Conservation (phyloP, 2,797 vertebrate species). For the Poecilia picta region DNA sequence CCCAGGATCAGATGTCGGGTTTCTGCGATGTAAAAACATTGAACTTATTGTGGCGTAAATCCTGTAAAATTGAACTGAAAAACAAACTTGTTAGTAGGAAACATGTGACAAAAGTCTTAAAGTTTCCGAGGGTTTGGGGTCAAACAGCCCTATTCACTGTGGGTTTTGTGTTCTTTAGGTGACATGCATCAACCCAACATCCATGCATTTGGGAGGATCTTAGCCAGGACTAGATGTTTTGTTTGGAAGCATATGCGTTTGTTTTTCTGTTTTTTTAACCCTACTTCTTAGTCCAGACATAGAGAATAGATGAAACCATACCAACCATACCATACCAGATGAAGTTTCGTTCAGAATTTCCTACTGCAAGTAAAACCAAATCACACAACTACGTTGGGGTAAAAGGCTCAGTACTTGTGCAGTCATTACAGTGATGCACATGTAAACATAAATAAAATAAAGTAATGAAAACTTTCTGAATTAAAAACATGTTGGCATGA, state of each 20-base stretch:
- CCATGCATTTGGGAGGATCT: neutral
- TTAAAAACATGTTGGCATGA: neutral
- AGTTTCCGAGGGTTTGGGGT: neutral
- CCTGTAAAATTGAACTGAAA: neutral
- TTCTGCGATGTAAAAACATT: neutral
- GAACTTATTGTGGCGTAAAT: neutral
- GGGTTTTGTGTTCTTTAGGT: neutral
- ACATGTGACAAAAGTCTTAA: neutral
- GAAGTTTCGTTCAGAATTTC: neutral
- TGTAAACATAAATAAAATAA: neutral
- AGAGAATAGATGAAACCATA: neutral
- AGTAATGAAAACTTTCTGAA: too few species aligned
- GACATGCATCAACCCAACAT: neutral
- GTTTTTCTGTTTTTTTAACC: neutral
- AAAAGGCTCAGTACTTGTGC: neutral
- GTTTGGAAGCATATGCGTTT: neutral
- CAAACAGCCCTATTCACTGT: neutral
- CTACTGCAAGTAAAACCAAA: neutral
- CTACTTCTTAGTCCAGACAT: neutral
- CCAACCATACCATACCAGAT: neutral
- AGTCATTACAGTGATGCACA: neutral
- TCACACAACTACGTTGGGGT: neutral
- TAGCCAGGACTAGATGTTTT: neutral
- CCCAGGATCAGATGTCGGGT: neutral
- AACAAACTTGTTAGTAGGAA: neutral